Evolutionary conservation across 1,140 invertebrate genomes (phyloP), one percentile per base, ranked within the genome.

Genomic region (Harpegnathos saltator): DNA sequence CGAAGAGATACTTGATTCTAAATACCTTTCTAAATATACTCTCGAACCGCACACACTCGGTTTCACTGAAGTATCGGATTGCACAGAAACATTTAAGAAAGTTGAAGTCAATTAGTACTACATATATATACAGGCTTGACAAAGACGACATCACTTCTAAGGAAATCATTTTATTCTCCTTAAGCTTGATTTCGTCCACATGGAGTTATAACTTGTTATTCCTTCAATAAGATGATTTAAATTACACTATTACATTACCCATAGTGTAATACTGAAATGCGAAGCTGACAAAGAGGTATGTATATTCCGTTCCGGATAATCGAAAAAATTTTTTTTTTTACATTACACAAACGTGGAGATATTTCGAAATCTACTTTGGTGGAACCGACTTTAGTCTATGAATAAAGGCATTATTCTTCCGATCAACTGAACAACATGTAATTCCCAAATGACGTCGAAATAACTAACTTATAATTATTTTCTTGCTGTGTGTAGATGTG

Each of bases 381-480:
- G 68, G 71, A 81, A 89, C 63, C 84, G 63, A 71, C 56, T 83
- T 83, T 78, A 84, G 48, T 54, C 66, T 83, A 85, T 59, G 59
- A 69, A 63, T 87, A 82, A 82, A 62, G 82, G 71, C 50, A 78
- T 62, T 54, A 19, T 71, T 59, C n/a, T 54, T 29, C 50, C 29
- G 71, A 82, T 65, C 56, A 65, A 72, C 73, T 66, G 38, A 29
- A 77, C 72, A 62, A 87, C 52, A 83, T n/a, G n/a, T 68, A 88
- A 83, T 58, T 83, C 59, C 48, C 59, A 52, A 74, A 83, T 73
- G 59, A 83, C 82, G 75, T 88, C 89, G 78, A 89, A 92, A 90
- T 92, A 91, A 92, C 90, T 92, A 91, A 92, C 90, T 92, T 90
- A 91, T 89, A 89, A 87, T 90, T 92, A 92, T 90, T 89, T 74